Conservation (phyloP, 2,888 invertebrate species). For the Dichetophora obliterata region DNA sequence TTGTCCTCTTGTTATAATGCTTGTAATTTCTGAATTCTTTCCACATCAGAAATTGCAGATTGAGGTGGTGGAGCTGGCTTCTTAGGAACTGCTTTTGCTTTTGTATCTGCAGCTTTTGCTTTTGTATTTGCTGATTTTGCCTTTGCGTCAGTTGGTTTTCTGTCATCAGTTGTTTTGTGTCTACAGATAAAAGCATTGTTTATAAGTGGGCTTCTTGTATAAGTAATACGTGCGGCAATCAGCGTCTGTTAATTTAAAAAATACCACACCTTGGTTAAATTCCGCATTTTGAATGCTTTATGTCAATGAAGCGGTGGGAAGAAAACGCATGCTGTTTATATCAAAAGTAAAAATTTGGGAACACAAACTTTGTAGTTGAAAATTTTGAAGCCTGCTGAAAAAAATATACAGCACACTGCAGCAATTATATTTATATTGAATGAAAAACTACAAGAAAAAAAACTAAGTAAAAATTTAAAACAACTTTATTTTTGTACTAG, state of each 20-base stretch:
- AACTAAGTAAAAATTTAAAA: background rate
- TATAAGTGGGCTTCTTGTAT: background rate
- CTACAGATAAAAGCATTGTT: background rate
- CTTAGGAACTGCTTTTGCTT: background rate
- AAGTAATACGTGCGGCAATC: background rate
- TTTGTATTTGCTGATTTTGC: background rate
- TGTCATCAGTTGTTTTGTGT: background rate
- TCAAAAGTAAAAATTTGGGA: no score
- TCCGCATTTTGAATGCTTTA: background rate
- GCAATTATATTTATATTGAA: background rate
- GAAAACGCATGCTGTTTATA: no score
- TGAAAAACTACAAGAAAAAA: background rate
- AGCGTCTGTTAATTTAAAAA: background rate
- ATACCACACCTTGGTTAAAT: background rate
- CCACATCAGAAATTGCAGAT: constrained; percentile 3
- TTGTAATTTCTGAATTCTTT: constrained; percentile 44
- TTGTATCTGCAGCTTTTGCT: background rate
- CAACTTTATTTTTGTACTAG: background rate
- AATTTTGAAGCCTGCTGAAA: background rate
- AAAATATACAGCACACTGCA: no score
- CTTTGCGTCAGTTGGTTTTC: background rate
- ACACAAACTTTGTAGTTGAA: background rate
- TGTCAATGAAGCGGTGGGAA: background rate
- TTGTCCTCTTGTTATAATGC: constrained; percentile 57
- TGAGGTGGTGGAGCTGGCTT: background rate